Percentiles rank a stretch among this genome's conserved stretches.
Conservation (phyloP, 2,113 vertebrate species). For the Notechis scutatus region DNA sequence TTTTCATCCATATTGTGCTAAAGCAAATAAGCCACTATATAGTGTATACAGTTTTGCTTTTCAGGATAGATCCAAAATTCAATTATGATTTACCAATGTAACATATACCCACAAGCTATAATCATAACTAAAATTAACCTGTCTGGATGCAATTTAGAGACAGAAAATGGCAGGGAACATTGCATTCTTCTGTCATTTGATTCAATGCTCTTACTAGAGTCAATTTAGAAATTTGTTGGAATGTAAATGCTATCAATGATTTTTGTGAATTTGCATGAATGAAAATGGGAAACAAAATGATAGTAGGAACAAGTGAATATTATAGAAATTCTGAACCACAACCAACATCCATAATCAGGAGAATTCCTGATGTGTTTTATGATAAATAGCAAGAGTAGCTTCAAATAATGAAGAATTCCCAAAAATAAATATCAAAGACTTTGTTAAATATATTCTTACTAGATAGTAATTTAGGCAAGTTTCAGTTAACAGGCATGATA, state of each 20-base stretch:
- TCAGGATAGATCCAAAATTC: not conserved
- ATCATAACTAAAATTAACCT: not conserved
- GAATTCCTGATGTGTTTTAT: not conserved
- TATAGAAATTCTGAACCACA: not conserved
- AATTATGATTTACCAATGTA: not conserved
- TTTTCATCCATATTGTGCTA: not conserved
- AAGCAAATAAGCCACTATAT: not conserved
- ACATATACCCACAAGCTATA: not conserved
- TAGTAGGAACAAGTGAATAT: not conserved
- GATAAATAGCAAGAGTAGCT: not conserved
- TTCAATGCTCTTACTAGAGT: not conserved
- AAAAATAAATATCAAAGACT: not conserved
- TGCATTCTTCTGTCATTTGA: not conserved
- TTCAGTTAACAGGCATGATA: no score
- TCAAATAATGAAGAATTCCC: not conserved
- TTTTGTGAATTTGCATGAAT: not conserved
- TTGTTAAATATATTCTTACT: not conserved
- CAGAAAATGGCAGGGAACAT: not conserved
- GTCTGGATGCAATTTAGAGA: not conserved
- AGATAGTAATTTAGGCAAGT: not conserved
- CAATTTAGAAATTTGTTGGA: not conserved
- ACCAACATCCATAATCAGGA: not conserved
- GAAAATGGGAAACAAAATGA: not conserved
- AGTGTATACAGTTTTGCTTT: not conserved
- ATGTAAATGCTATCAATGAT: not conserved